Conservation (phyloP, 1,140 invertebrate species). For the Trissolcus basalis region DNA sequence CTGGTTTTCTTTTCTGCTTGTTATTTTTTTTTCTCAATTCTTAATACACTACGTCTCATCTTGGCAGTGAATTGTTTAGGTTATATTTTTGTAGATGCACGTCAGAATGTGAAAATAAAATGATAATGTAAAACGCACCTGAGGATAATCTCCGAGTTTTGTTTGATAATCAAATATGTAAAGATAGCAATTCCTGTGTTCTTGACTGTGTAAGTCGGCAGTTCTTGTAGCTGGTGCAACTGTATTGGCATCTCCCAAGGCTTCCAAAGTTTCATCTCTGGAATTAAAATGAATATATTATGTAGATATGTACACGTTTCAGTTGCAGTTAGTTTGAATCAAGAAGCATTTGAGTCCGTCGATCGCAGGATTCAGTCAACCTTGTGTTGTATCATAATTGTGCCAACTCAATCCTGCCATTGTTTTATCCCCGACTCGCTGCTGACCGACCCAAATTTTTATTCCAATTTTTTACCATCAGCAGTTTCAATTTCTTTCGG, state of each 20-base stretch:
- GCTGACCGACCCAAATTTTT: no score
- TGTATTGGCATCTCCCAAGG: conserved; percentile 94
- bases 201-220: conserved; percentile 92
- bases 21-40: no score
- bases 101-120: not conserved
- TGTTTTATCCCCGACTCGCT: no score
- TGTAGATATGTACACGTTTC: conserved; percentile 10
- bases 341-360: conserved; percentile 1
- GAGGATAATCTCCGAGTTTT: conserved; percentile 91
- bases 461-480: no score
- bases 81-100: not conserved
- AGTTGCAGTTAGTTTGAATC: conserved; percentile 8
- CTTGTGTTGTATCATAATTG: not conserved
- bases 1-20: no score
- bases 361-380: conserved; percentile 3
- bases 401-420: no score
- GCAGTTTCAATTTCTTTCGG: no score
- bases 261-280: conserved; percentile 94
- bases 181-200: conserved; percentile 88
- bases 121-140: conserved; percentile 78
- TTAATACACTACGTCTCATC: no score
- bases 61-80: no score
- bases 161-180: conserved; percentile 97
- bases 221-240: conserved; percentile 95
- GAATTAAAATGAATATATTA: conserved; percentile 45